Evolutionary conservation across 2,113 vertebrate genomes (phyloP), one percentile per base, ranked within the genome.

Genomic region (Dasyurus viverrinus): DNA sequence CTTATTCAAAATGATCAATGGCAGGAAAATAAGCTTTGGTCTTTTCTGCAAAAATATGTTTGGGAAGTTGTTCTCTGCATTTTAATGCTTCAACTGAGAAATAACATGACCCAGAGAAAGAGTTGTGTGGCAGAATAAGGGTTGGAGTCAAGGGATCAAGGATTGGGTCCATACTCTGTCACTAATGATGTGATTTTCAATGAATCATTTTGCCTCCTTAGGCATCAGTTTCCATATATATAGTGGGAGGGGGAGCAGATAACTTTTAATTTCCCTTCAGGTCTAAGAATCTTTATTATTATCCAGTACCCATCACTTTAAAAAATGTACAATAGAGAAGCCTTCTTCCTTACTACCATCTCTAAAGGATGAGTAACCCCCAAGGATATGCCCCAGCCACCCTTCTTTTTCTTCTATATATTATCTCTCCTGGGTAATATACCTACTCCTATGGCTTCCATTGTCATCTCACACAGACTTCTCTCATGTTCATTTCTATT

Each of bases 1-100:
- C 12, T 68, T 94, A 9, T 96, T 96, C 84, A 93, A 92, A 97
- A 96, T 1, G 24, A 23, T 92, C 47, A 93, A 89, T 7, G 47
- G 93, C 5, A 14, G 89, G 46, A 94, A 95, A 95, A 90, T 68
- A 54, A 8, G 84, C 53, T 11, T 92, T 94, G 42, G 89, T 6
- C 93, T 94, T 92, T 76, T 50, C 47, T 90, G 46, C 25, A 90
- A 90, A 48, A 2, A 89, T 30, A 25, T 84, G 91, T 25, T 42
- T 24, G 48, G 92, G 92, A 53, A 54, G 12, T 53, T 36, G 92
- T 89, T 93, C 8, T 93, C 47, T 92, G 0, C 16, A 93, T 23
- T n/a, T 95, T 68, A 91, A 12, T 57, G 24, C 5, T 68, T 55
- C 53, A 94, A 1, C 60, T n/a, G n/a, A 68, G 36, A 16, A 84